phyloP scores from a whole-genome alignment of 2,797 vertebrate genomes.

The Coluber constrictor region DNA sequence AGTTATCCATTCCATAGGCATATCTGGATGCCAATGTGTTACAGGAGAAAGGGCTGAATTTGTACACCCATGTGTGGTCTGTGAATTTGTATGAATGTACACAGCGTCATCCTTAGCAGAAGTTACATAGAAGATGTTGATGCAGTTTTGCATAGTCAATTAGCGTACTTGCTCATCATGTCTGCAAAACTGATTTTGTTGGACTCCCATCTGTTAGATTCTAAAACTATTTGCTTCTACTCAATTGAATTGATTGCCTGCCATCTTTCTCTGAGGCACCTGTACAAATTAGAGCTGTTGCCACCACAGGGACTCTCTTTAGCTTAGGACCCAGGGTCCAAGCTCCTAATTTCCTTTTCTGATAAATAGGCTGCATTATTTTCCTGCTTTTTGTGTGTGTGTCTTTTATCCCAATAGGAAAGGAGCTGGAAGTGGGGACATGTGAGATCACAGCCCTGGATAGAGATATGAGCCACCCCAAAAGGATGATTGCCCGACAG shows the following conservation, averaged over 20 bases:
- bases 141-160: not conserved
- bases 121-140: not conserved
- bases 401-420: constrained; percentile 1
- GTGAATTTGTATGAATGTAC: not conserved
- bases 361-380: not conserved
- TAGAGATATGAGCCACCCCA: constrained; percentile 82
- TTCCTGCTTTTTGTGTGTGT: not conserved
- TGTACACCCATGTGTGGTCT: too few relatives aligned
- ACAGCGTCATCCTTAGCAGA: not conserved
- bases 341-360: not conserved
- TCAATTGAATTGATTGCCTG: not conserved
- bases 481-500: constrained; percentile 82
- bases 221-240: not conserved
- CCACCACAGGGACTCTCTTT: not conserved
- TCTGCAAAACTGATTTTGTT: not conserved
- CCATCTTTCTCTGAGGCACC: not conserved
- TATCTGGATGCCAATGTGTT: not conserved
- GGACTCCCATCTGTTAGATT: not conserved
- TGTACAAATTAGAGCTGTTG: not conserved
- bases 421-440: constrained; percentile 79
- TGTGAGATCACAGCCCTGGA: constrained; percentile 86
- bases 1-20: not conserved
- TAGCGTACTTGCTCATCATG: not conserved
- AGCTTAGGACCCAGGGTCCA: not conserved
- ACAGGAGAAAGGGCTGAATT: not conserved